Evolutionary conservation across 2,113 vertebrate genomes (phyloP).

Genomic region (Saguinus midas): DNA sequence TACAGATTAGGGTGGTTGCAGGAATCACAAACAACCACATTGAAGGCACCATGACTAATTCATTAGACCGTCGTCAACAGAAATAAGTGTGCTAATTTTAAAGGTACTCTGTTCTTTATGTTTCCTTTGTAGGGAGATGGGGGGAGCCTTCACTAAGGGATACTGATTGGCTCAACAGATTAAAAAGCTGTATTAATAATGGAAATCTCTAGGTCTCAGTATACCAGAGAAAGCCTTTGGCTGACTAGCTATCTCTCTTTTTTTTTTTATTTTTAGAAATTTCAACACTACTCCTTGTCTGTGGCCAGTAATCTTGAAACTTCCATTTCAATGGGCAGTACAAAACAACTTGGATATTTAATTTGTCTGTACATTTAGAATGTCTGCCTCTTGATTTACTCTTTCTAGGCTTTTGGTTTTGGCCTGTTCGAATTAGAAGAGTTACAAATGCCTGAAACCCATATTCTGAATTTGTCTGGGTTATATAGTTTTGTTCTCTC

Average conservation of each 20-base stretch:
- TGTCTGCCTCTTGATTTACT: neutral
- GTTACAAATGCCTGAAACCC: conserved; percentile 2
- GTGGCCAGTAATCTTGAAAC: conserved; percentile 32
- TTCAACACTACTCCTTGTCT: too few species aligned
- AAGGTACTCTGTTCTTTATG: neutral
- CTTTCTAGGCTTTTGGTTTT: conserved; percentile 14
- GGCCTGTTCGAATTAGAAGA: conserved; percentile 35
- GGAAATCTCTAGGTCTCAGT: neutral
- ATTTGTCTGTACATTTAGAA: neutral
- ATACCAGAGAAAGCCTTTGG: neutral
- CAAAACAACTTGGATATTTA: neutral
- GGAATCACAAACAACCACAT: neutral
- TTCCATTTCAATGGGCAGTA: neutral
- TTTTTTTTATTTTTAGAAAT: too few species aligned
- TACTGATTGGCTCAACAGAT: neutral
- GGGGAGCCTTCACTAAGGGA: neutral
- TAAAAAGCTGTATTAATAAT: conserved; percentile 11
- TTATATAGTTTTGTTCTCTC: neutral
- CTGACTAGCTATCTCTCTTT: neutral
- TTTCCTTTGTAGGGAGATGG: neutral
- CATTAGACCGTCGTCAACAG: neutral
- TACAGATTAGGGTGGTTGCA: neutral
- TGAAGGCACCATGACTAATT: neutral
- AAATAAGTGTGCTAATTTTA: neutral
- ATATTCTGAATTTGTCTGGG: neutral